These are phyloP conservation scores for Melanotaenia duboulayi DNA, from an alignment of 2,113 vertebrate species.

Conservation along the genomic window DNA sequence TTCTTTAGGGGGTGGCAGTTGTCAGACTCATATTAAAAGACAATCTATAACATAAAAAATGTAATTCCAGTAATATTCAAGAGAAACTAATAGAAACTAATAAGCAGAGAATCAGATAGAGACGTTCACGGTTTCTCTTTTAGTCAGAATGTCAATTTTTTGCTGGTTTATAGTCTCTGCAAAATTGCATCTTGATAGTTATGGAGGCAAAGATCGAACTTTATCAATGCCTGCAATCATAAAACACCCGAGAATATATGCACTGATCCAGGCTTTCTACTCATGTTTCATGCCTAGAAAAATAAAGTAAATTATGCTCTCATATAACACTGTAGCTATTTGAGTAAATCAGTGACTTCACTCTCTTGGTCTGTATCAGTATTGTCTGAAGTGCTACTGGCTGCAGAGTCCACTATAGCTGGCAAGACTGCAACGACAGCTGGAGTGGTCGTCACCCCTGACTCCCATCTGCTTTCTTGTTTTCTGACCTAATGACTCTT, in stretches of 20 bases:
- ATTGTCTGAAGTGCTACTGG: constrained; percentile 49
- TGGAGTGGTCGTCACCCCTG: constrained; percentile 62
- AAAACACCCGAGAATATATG: constrained; percentile 43
- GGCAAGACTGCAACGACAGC: constrained; percentile 53
- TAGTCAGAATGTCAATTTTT: constrained; percentile 64
- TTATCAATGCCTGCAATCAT: constrained; percentile 18
- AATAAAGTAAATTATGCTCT: constrained; percentile 24
- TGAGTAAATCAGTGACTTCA: background rate
- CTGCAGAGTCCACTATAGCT: constrained; percentile 29
- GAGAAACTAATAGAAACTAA: constrained; percentile 45
- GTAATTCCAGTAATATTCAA: constrained; percentile 17
- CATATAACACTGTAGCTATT: constrained; percentile 17
- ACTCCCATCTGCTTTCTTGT: constrained; percentile 58
- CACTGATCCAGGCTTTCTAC: constrained; percentile 4
- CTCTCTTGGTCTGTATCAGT: constrained; percentile 15
- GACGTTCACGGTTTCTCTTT: constrained; percentile 57
- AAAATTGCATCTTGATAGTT: constrained; percentile 47
- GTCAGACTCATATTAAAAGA: constrained; percentile 58
- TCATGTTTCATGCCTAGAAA: constrained; percentile 11
- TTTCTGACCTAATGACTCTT: constrained; percentile 70
- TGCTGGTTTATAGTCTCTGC: constrained; percentile 37
- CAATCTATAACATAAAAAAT: constrained; percentile 41
- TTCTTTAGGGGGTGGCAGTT: constrained; percentile 19
- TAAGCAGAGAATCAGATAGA: constrained; percentile 40
- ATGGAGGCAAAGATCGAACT: constrained; percentile 30